Conservation (phyloP, 2,113 vertebrate genomes). For the Ophthalmolycus amberensis region DNA sequence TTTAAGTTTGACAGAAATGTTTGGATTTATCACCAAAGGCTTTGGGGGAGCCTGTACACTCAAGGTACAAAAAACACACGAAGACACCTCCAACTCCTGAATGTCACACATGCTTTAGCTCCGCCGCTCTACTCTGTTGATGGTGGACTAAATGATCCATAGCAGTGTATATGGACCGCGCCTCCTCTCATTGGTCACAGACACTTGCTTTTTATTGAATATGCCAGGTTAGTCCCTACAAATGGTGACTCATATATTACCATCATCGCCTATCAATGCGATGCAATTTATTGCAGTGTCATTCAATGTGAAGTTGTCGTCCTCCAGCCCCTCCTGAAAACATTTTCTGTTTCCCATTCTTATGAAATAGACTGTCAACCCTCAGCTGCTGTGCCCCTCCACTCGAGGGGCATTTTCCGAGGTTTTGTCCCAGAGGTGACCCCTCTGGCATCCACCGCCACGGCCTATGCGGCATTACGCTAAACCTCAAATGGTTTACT, state of each 20-base stretch:
- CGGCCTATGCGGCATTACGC: constrained; percentile 52
- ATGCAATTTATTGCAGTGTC: constrained; percentile 1
- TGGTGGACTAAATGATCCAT: constrained; percentile 75
- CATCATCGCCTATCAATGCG: constrained; percentile 9
- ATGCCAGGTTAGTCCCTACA: constrained; percentile 32
- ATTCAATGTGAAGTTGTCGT: constrained; percentile 17
- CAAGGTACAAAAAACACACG: constrained; percentile 2
- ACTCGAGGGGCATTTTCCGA: constrained; percentile 29
- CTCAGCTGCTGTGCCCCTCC: constrained; percentile 47
- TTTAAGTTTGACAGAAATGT: constrained; percentile 62
- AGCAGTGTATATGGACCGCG: constrained; percentile 65
- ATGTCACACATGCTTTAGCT: constrained; percentile 62
- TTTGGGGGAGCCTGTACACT: constrained; percentile 13
- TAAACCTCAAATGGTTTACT: constrained; percentile 78
- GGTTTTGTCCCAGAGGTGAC: constrained; percentile 58
- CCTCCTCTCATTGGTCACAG: constrained; percentile 72
- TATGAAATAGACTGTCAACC: background rate
- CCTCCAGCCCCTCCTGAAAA: constrained; percentile 3
- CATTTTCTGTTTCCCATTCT: background rate
- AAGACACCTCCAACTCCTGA: constrained; percentile 48
- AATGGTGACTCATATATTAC: constrained; percentile 53
- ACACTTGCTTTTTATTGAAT: constrained; percentile 77
- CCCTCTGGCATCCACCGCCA: constrained; percentile 50
- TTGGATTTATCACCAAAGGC: constrained; percentile 61
- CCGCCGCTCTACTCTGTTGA: constrained; percentile 59